Conservation (phyloP, 2,797 vertebrate genomes). For the Malacoctenus gilli region DNA sequence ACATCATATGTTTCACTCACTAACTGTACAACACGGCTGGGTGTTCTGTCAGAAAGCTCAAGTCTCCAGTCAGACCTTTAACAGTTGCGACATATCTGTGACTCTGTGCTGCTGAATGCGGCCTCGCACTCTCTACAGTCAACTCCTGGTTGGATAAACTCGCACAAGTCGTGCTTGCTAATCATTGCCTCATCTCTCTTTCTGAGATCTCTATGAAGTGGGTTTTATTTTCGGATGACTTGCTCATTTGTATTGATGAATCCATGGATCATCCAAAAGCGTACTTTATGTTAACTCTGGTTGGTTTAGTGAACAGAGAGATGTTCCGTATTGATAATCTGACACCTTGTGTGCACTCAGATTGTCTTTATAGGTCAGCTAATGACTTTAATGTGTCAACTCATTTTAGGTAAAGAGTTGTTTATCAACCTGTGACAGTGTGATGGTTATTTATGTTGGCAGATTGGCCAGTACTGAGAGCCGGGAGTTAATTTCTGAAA, state of each 20-base stretch:
- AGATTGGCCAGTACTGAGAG: neutral
- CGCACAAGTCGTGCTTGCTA: slow-evolving; percentile 22
- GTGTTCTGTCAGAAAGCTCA: neutral
- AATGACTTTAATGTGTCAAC: slow-evolving; percentile 13
- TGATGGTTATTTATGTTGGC: slow-evolving; percentile 14
- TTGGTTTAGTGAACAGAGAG: slow-evolving; percentile 17
- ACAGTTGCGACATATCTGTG: no score
- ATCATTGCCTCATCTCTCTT: slow-evolving; percentile 10
- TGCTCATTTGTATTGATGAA: slow-evolving; percentile 3
- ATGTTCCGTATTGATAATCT: slow-evolving; percentile 36
- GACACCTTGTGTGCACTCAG: slow-evolving; percentile 16
- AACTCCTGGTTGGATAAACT: slow-evolving; percentile 38
- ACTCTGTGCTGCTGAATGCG: slow-evolving; percentile 5
- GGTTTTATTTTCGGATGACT: slow-evolving; percentile 12
- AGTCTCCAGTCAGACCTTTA: neutral
- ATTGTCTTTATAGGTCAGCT: slow-evolving; percentile 29
- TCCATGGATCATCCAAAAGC: slow-evolving; percentile 24
- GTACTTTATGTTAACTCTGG: slow-evolving; percentile 36
- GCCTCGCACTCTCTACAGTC: slow-evolving; percentile 23
- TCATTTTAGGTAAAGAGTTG: slow-evolving; percentile 12
- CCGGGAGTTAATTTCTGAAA: no score
- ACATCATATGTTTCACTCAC: neutral
- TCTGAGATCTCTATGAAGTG: slow-evolving; percentile 34
- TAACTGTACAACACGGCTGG: neutral
- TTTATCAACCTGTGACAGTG: slow-evolving; percentile 4